A percentile compares a stretch with the other conserved stretches of the same genome.
These are phyloP conservation scores for Daboia siamensis DNA, from an alignment of 2,113 vertebrate genomes.

Conservation along the genomic window DNA sequence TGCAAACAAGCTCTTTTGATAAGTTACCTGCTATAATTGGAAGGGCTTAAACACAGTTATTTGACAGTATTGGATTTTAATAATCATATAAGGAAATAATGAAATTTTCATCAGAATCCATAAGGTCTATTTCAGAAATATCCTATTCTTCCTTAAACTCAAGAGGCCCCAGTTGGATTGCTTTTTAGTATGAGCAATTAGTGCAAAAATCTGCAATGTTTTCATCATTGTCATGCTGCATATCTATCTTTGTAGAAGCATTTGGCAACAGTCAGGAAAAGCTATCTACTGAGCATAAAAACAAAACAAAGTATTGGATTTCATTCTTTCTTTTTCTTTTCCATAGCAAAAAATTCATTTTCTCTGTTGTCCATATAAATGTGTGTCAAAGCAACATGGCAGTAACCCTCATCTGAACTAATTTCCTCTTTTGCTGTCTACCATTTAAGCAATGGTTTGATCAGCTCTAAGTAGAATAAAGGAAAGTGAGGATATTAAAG, in stretches of 20 bases:
- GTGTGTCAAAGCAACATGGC: background rate
- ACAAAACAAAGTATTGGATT: slow-evolving; percentile 9
- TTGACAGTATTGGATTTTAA: background rate
- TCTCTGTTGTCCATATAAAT: background rate
- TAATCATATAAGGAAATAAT: slow-evolving; percentile 8
- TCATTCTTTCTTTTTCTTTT: background rate
- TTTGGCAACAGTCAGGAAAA: slow-evolving; percentile 13
- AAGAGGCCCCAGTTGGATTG: background rate
- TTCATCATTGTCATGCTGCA: slow-evolving; percentile 6
- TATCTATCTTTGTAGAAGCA: slow-evolving; percentile 17
- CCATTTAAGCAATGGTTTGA: slow-evolving; percentile 8
- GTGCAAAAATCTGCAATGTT: background rate
- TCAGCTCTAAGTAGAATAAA: slow-evolving; percentile 4
- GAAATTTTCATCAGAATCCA: slow-evolving; percentile 8
- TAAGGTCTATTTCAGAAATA: background rate
- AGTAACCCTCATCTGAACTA: slow-evolving; percentile 6
- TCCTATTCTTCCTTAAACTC: background rate
- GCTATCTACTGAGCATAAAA: slow-evolving; percentile 17
- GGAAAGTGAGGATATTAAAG: background rate
- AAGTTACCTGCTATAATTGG: background rate
- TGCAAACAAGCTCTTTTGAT: background rate
- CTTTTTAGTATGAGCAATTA: background rate
- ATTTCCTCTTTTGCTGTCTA: slow-evolving; percentile 23
- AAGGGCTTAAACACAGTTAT: background rate
- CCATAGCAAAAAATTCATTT: slow-evolving; percentile 19